These are phyloP conservation scores for Macaria liturata DNA, from an alignment of 2,888 invertebrate species.

Conservation along the genomic window DNA sequence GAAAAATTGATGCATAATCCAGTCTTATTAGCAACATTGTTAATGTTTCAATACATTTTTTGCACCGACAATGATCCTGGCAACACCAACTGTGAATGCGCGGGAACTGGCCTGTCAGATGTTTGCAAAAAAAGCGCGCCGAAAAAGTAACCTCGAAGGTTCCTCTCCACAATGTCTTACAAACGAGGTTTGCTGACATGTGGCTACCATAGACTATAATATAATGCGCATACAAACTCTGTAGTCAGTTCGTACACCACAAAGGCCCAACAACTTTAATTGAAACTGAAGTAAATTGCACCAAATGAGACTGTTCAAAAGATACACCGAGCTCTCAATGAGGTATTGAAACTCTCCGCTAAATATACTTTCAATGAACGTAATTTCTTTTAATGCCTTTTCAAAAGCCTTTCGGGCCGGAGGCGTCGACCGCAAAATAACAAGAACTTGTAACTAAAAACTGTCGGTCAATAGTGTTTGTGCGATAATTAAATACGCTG, in stretches of 20 bases:
- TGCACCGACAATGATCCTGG: background rate
- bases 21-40: no score
- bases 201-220: slow-evolving; percentile 20
- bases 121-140: slow-evolving; percentile 49
- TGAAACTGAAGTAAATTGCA: slow-evolving; percentile 36
- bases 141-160: slow-evolving; percentile 26
- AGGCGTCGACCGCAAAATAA: slow-evolving; percentile 11
- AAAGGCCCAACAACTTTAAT: slow-evolving; percentile 30
- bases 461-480: slow-evolving; percentile 12
- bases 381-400: slow-evolving; percentile 17
- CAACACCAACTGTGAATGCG: slow-evolving; percentile 25
- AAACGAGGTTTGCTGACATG: slow-evolving; percentile 26
- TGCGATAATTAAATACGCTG: slow-evolving; percentile 9
- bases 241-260: slow-evolving; percentile 12
- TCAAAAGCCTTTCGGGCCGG: slow-evolving; percentile 1
- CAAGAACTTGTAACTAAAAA: slow-evolving; percentile 8
- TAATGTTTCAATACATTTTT: no score
- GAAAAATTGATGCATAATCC: no score
- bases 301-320: slow-evolving; percentile 26
- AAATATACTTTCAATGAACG: slow-evolving; percentile 20
- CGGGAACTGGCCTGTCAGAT: slow-evolving; percentile 42
- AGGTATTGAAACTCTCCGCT: slow-evolving; percentile 29
- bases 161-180: slow-evolving; percentile 22
- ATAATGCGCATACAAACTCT: slow-evolving; percentile 11
- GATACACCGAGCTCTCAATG: slow-evolving; percentile 26